Percentiles rank a stretch among this genome's conserved stretches.
These are phyloP conservation scores for Oryctes rhinoceros DNA, from an alignment of 1,140 invertebrate species.

Conservation along the genomic window DNA sequence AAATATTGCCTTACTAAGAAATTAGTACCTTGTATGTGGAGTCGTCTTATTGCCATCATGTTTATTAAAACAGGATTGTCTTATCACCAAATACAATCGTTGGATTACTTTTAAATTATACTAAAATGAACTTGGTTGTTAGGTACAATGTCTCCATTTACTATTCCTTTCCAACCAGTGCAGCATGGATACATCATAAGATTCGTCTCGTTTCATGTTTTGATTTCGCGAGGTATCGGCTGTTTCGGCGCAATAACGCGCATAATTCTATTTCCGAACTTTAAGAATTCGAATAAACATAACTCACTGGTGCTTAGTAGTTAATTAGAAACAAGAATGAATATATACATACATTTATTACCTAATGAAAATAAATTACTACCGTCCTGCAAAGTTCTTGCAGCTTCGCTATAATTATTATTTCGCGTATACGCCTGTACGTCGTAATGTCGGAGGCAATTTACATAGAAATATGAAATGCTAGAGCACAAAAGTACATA, in stretches of 20 bases:
- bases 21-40: too few relatives aligned
- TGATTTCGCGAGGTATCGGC: neutral
- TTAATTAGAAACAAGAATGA: conserved; percentile 8
- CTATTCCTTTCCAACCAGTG: too few relatives aligned
- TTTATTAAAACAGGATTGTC: too few relatives aligned
- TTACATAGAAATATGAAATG: conserved; percentile 30
- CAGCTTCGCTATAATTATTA: conserved; percentile 7
- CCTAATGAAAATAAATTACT: conserved; percentile 15
- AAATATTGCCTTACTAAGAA: too few relatives aligned
- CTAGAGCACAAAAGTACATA: conserved; percentile 12
- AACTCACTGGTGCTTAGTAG: neutral
- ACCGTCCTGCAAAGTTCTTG: neutral
- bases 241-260: neutral
- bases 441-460: neutral
- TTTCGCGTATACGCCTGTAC: neutral
- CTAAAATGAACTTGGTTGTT: too few relatives aligned
- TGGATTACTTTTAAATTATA: too few relatives aligned
- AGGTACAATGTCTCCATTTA: too few relatives aligned
- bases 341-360: conserved; percentile 1
- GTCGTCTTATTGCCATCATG: too few relatives aligned
- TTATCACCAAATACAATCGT: too few relatives aligned
- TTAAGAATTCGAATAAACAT: neutral
- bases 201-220: too few relatives aligned
- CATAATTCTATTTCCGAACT: neutral
- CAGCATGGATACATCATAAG: too few relatives aligned